phyloP scores from a whole-genome alignment of 2,113 vertebrate species.

The Bos taurus region DNA sequence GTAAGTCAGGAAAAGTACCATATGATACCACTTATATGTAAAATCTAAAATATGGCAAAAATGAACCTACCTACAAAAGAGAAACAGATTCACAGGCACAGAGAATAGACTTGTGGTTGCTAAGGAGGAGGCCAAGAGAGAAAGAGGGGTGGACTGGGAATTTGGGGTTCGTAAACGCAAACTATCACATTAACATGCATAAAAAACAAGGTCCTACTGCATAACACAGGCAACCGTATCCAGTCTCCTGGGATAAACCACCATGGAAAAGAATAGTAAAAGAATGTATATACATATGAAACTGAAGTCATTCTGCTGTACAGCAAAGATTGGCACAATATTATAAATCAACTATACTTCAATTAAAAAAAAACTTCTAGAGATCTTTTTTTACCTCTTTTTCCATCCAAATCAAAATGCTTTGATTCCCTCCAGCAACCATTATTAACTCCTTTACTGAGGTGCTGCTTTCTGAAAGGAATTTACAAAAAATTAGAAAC shows the following conservation, averaged over 20 bases:
- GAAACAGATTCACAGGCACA: neutral
- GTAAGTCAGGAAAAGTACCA: neutral
- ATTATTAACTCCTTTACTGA: slow-evolving; percentile 58
- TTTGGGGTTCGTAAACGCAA: neutral
- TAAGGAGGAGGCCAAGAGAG: neutral
- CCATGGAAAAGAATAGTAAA: neutral
- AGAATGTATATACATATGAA: neutral
- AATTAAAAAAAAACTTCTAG: neutral
- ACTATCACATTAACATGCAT: neutral
- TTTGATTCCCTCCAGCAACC: slow-evolving; percentile 68
- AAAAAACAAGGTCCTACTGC: neutral
- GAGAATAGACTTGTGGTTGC: neutral
- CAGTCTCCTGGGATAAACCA: neutral
- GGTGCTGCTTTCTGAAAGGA: slow-evolving; percentile 33
- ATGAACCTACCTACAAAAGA: neutral
- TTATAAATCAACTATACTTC: neutral
- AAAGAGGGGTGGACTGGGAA: neutral
- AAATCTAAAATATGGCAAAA: neutral
- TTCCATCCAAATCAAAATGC: slow-evolving; percentile 61
- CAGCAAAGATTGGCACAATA: neutral
- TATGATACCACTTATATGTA: neutral
- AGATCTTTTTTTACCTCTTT: slow-evolving; percentile 53
- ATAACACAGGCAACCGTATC: neutral
- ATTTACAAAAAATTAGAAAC: slow-evolving; percentile 11
- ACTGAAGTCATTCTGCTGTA: neutral